These are phyloP conservation scores for Cephus nigrinus DNA, from an alignment of 2,888 invertebrate species.

Conservation along the genomic window DNA sequence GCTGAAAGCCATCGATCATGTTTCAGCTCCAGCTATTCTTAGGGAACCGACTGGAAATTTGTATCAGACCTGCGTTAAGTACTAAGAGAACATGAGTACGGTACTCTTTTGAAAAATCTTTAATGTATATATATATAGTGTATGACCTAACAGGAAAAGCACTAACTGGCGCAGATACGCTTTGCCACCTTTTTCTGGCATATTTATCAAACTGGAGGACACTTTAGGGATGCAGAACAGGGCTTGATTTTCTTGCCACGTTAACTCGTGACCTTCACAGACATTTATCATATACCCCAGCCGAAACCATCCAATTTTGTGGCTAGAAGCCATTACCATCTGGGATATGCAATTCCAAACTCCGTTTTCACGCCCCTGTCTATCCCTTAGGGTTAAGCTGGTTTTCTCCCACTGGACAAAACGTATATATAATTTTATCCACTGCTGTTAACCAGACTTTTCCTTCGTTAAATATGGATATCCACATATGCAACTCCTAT, in stretches of 20 bases:
- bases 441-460: background rate
- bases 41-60: background rate
- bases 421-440: background rate
- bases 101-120: background rate
- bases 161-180: background rate
- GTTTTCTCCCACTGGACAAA: background rate
- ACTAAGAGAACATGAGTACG: background rate
- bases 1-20: background rate
- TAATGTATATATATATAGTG: background rate
- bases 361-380: background rate
- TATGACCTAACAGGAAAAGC: background rate
- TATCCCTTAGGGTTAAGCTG: background rate
- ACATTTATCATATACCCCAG: background rate
- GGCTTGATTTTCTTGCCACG: background rate
- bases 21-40: background rate
- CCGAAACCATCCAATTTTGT: background rate
- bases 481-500: too few relatives aligned
- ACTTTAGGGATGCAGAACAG: background rate
- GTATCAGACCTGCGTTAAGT: background rate
- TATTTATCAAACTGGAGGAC: background rate
- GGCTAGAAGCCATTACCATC: background rate
- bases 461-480: too few relatives aligned
- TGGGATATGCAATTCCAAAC: background rate
- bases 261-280: background rate
- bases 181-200: background rate